Base-by-base conservation (phyloP, 2,113 vertebrate species). In the Festucalex cinctus region DNA sequence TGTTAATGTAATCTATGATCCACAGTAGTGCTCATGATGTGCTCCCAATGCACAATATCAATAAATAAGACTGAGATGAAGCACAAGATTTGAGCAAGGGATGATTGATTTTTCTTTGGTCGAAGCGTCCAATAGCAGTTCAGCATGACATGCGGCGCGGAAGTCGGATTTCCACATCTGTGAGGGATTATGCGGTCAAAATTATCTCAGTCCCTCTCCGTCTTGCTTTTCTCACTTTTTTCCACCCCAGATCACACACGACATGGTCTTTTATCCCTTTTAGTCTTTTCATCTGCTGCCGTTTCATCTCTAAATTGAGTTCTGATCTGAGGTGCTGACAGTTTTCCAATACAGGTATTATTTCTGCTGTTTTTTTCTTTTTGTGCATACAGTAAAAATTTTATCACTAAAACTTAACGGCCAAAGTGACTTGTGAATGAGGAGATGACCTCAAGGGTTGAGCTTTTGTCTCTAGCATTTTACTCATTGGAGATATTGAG, bases 131-230 rank as follows among this genome's bases (percentile, higher is more conserved):
- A 65, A 68, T 53, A 73, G 77, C 75, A 69, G 70, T 76, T 75
- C 75, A 65, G 69, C 67, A 62, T 66, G 75, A 74, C 71, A 73
- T 35, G 53, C 74, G 73, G 65, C 72, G 80, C 81, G 75, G 76
- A 68, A 70, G 63, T 66, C 63, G 12, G 28, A 82, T 82, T 76
- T 78, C 32, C 76, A 83, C 83, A 86, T 85, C 80, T 89, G 83
- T 73, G 17, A 75, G 36, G 77, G 75, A 83, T 86, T 82, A 80
- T 79, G 77, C 76, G 83, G 77, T 85, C 81, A 80, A 77, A 83
- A 84, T 80, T 78, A 81, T 85, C 78, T 76, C 73, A 74, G 70
- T 78, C 46, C 54, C 43, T 68, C 65, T 71, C 16, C 17, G 67
- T 79, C 68, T 80, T 77, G 72, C 64, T 82, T 75, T 54, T 73